Evolutionary conservation across 1,140 invertebrate genomes (phyloP).

Genomic region (Pseudachorutes palmiensis): DNA sequence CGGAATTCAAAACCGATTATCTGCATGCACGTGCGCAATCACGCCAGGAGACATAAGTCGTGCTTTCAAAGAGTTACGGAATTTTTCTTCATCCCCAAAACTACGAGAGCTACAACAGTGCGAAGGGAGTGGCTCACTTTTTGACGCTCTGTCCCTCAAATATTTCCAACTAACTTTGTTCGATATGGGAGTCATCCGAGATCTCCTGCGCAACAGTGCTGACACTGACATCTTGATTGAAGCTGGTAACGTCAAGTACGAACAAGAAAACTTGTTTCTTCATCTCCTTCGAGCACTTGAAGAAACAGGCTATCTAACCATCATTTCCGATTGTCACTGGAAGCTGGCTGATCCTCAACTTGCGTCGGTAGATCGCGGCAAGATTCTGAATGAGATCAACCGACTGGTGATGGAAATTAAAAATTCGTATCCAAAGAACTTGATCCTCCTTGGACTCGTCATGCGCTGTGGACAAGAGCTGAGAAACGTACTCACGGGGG

Average conservation of each 20-base stretch:
- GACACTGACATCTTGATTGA: background rate
- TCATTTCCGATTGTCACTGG: too few relatives aligned
- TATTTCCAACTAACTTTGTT: background rate
- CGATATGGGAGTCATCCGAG: background rate
- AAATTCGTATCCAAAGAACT: background rate
- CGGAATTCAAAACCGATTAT: too few relatives aligned
- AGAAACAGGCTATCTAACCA: too few relatives aligned
- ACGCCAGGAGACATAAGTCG: background rate
- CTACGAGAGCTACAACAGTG: background rate
- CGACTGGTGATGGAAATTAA: background rate
- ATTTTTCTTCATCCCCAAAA: background rate
- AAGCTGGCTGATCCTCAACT: too few relatives aligned
- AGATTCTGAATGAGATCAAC: background rate
- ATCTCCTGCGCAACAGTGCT: background rate
- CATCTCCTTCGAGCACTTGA: background rate
- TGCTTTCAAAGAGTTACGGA: background rate
- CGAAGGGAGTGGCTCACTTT: background rate
- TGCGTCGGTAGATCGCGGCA: background rate
- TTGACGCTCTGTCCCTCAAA: background rate
- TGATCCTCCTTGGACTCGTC: background rate
- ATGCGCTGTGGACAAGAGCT: slow-evolving; percentile 3
- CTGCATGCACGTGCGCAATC: too few relatives aligned
- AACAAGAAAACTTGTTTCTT: background rate
- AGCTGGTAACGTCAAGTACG: background rate
- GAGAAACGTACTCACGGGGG: background rate